Evolutionary conservation across 2,797 vertebrate genomes (phyloP).

Genomic region (Poeciliopsis paucimaculata): DNA sequence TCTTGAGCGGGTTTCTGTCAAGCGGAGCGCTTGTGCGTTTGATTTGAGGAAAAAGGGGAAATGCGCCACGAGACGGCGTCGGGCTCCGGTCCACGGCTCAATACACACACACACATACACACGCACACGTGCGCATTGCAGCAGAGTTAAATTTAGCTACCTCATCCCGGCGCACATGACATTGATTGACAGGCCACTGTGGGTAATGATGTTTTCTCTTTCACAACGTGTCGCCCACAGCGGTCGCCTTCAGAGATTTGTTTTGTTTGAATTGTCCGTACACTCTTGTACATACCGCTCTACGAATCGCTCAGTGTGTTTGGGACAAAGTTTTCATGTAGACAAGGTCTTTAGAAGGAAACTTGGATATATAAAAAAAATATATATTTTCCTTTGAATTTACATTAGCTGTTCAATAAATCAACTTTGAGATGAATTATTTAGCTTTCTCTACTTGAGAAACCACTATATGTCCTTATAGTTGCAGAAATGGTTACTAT

Average conservation of each 20-base stretch:
- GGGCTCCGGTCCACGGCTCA: conserved; percentile 26
- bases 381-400: background rate
- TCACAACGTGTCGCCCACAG: conserved; percentile 60
- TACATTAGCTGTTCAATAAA: background rate
- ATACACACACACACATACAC: conserved; percentile 26
- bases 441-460: background rate
- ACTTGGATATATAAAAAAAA: background rate
- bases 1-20: background rate
- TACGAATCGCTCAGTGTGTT: conserved; percentile 38
- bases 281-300: conserved; percentile 28
- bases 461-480: background rate
- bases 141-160: conserved; percentile 63
- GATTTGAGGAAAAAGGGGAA: conserved; percentile 4
- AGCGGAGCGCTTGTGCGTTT: conserved; percentile 20
- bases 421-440: background rate
- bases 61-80: background rate
- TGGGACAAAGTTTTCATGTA: conserved; percentile 30
- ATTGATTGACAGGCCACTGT: conserved; percentile 68
- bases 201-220: conserved; percentile 68
- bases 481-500: background rate
- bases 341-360: conserved; percentile 18
- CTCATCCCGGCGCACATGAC: conserved; percentile 51
- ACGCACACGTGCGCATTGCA: conserved; percentile 25
- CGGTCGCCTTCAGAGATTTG: conserved; percentile 64
- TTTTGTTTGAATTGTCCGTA: conserved; percentile 64